Percentiles rank a stretch among this genome's conserved stretches.
These are phyloP conservation scores for Dynastes maya DNA, from an alignment of 2,888 invertebrate species.

Conservation along the genomic window DNA sequence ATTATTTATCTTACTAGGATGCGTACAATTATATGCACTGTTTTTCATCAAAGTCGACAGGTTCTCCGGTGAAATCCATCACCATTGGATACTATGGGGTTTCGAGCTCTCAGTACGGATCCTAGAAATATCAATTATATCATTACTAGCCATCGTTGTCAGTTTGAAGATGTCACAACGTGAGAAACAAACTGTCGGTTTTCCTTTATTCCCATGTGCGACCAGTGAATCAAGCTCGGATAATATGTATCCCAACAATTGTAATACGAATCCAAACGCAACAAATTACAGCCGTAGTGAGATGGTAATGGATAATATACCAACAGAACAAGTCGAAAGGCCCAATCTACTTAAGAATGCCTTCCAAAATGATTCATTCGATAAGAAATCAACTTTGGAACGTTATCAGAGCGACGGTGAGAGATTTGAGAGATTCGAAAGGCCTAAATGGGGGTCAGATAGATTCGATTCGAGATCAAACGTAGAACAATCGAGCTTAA, in stretches of 20 bases:
- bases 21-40: constrained; percentile 88
- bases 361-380: constrained; percentile 77
- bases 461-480: constrained; percentile 75
- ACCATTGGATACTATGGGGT: constrained; percentile 93
- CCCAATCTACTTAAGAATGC: constrained; percentile 74
- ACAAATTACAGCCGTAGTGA: constrained; percentile 82
- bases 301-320: constrained; percentile 70
- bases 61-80: constrained; percentile 76
- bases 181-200: constrained; percentile 81
- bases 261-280: constrained; percentile 88
- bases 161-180: constrained; percentile 79
- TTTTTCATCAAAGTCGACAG: constrained; percentile 75
- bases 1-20: constrained; percentile 87
- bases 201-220: constrained; percentile 87
- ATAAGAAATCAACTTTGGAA: constrained; percentile 77
- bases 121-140: constrained; percentile 90
- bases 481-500: constrained; percentile 65
- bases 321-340: constrained; percentile 70
- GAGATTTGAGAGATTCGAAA: constrained; percentile 72
- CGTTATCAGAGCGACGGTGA: constrained; percentile 76
- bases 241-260: constrained; percentile 89
- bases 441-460: constrained; percentile 74
- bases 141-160: constrained; percentile 89
- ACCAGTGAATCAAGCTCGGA: constrained; percentile 89
- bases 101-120: constrained; percentile 90